Evolutionary conservation across 2,888 invertebrate species (phyloP).

Genomic region (Tromatobia lineatoria): DNA sequence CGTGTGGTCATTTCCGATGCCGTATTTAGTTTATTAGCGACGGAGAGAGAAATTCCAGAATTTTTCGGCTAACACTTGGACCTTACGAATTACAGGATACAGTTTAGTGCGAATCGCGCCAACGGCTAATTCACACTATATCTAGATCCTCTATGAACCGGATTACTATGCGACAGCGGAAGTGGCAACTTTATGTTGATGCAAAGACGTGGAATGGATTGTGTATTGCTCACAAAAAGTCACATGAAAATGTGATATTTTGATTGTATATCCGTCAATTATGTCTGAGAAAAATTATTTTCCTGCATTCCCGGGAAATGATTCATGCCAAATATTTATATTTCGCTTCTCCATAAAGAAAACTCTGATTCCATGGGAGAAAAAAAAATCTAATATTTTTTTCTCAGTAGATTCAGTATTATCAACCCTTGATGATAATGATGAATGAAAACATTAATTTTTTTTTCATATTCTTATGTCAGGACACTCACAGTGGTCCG

Average conservation of each 20-base stretch:
- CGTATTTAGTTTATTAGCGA: constrained; percentile 83
- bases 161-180: constrained; percentile 40
- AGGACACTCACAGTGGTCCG: too few relatives aligned
- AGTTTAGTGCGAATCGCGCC: constrained; percentile 77
- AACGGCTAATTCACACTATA: constrained; percentile 24
- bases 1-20: constrained; percentile 83
- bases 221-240: background rate
- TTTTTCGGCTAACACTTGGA: constrained; percentile 67
- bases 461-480: too few relatives aligned
- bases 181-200: constrained; percentile 50
- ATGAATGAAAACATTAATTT: too few relatives aligned
- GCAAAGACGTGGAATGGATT: constrained; percentile 44
- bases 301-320: background rate
- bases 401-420: too few relatives aligned
- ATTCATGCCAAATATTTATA: background rate
- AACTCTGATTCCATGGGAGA: too few relatives aligned
- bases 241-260: background rate
- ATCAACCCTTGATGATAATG: too few relatives aligned
- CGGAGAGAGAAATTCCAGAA: constrained; percentile 65
- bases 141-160: constrained; percentile 35
- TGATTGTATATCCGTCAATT: background rate
- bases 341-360: too few relatives aligned
- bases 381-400: too few relatives aligned
- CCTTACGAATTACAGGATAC: constrained; percentile 78
- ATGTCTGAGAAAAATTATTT: background rate